Conservation (phyloP, 2,797 vertebrate genomes). For the Eptatretus atami region DNA sequence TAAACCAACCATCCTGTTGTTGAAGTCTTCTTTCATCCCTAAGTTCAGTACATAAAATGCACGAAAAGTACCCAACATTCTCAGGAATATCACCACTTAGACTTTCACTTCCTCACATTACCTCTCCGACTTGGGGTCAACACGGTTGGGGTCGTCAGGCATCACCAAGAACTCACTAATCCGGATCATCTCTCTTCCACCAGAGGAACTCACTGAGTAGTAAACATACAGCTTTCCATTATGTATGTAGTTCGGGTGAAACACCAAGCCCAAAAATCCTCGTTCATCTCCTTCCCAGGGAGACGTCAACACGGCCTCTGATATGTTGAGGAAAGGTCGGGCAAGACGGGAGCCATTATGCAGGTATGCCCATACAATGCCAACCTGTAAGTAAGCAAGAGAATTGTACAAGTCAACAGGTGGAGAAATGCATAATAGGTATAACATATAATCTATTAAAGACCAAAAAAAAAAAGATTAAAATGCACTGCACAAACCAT, state of each 20-base stretch:
- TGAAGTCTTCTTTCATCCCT: too few relatives aligned
- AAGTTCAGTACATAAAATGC: too few relatives aligned
- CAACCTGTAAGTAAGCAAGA: constrained; percentile 13
- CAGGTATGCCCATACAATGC: constrained; percentile 65
- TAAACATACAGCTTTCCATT: constrained; percentile 60
- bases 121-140: constrained; percentile 71
- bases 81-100: too few relatives aligned
- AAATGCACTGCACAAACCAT: too few relatives aligned
- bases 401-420: not conserved
- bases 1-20: too few relatives aligned
- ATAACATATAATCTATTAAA: too few relatives aligned
- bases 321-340: constrained; percentile 57
- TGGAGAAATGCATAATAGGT: too few relatives aligned
- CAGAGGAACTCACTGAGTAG: constrained; percentile 43
- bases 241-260: constrained; percentile 48
- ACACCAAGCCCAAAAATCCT: constrained; percentile 52
- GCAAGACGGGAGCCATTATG: constrained; percentile 29
- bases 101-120: constrained; percentile 13
- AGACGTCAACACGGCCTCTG: constrained; percentile 42
- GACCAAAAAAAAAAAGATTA: too few relatives aligned
- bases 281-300: constrained; percentile 84
- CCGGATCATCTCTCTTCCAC: constrained; percentile 40
- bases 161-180: constrained; percentile 74
- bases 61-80: too few relatives aligned
- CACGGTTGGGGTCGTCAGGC: constrained; percentile 33